Conservation (phyloP, 1,140 invertebrate genomes). For the Mya arenaria region DNA sequence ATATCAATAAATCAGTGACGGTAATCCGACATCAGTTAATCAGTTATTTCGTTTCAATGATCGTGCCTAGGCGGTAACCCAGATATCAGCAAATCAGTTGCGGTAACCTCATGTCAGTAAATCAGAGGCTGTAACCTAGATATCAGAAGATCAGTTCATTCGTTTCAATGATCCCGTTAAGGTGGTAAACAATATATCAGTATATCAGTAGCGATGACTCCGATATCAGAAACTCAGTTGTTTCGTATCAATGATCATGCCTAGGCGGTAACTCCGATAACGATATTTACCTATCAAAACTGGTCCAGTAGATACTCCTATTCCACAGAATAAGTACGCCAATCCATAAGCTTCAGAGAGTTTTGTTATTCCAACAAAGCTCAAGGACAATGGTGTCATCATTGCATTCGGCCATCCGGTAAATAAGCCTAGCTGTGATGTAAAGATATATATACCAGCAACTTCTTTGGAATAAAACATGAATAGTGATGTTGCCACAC, state of each 20-base stretch:
- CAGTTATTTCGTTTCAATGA: too few relatives aligned
- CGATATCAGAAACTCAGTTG: background rate
- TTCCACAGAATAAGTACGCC: constrained; percentile 12
- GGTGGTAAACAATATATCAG: background rate
- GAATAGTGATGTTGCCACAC: constrained; percentile 10
- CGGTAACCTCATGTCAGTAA: background rate
- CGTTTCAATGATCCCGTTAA: background rate
- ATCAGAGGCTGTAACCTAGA: background rate
- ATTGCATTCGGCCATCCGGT: constrained; percentile 17
- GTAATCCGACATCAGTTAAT: too few relatives aligned
- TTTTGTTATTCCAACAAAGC: constrained; percentile 17
- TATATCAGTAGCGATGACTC: background rate
- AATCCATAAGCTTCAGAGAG: constrained; percentile 29
- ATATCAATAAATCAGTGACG: too few relatives aligned
- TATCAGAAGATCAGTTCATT: too few relatives aligned
- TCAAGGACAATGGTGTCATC: constrained; percentile 31
- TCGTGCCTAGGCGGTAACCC: too few relatives aligned
- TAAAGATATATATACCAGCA: constrained; percentile 15
- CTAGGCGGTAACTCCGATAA: background rate
- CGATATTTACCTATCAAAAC: constrained; percentile 25
- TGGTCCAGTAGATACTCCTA: constrained; percentile 16
- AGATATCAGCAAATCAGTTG: too few relatives aligned
- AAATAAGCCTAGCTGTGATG: constrained; percentile 21
- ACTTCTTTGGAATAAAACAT: background rate
- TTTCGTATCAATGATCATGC: background rate